These are phyloP conservation scores for Acrobasis consociella DNA, from an alignment of 2,888 invertebrate species.

Conservation along the genomic window DNA sequence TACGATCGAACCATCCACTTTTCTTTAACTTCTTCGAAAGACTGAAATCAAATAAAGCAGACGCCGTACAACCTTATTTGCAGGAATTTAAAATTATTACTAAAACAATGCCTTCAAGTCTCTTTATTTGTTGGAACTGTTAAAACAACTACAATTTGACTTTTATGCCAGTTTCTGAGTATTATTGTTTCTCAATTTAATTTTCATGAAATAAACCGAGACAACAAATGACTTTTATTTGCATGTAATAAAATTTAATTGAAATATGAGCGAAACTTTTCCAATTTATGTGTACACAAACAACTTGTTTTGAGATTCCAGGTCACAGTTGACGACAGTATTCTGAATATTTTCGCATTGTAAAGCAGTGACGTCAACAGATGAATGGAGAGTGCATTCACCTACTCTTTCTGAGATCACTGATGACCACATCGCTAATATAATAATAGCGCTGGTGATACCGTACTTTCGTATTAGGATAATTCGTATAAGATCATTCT, in stretches of 20 bases:
- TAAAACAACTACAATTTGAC: neutral
- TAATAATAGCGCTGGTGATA: neutral
- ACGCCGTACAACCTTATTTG: neutral
- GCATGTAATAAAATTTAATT: too few relatives aligned
- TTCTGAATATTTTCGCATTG: constrained; percentile 6
- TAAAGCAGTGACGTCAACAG: constrained; percentile 22
- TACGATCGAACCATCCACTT: too few relatives aligned
- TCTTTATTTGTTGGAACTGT: neutral
- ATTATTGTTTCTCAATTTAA: neutral
- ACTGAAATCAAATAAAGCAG: too few relatives aligned
- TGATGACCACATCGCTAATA: constrained; percentile 14
- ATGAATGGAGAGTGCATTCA: constrained; percentile 23
- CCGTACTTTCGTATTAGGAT: neutral
- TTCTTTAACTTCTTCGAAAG: too few relatives aligned
- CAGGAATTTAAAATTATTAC: neutral
- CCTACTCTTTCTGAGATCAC: constrained; percentile 22
- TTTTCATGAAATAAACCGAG: too few relatives aligned
- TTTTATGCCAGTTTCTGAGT: neutral
- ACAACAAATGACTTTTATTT: too few relatives aligned
- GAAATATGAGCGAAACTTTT: too few relatives aligned
- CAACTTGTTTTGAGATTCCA: neutral
- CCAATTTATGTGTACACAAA: neutral
- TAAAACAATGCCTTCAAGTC: neutral
- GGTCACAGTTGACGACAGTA: constrained; percentile 11
- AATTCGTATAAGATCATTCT: neutral